Evolutionary conservation across 2,113 vertebrate species (phyloP).

Genomic region (Triplophysa dalaica): DNA sequence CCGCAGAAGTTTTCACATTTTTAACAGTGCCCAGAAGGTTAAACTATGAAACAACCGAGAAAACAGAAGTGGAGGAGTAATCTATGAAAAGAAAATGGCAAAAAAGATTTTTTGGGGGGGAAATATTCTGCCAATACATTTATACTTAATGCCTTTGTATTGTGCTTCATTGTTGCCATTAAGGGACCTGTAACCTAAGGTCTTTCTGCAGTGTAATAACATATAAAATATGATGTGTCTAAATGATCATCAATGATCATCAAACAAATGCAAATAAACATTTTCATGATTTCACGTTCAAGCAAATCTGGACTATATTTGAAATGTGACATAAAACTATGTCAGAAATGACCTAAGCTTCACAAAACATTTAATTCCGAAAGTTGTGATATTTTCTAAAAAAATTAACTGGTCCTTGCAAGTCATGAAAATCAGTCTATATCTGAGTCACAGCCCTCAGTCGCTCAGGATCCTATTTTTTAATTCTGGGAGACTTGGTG

Average conservation of each 20-base stretch:
- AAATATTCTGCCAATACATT: not conserved
- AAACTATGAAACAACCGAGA: not conserved
- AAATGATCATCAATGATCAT: not conserved
- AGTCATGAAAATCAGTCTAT: too few species aligned
- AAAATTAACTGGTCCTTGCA: too few species aligned
- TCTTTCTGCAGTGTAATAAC: constrained; percentile 4
- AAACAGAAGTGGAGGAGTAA: not conserved
- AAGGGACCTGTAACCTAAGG: not conserved
- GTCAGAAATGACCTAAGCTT: too few species aligned
- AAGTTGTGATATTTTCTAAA: too few species aligned
- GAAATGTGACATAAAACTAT: too few species aligned
- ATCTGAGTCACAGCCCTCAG: too few species aligned
- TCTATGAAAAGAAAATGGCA: not conserved
- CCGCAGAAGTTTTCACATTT: not conserved
- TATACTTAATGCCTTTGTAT: not conserved
- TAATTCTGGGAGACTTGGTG: too few species aligned
- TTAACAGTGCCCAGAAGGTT: not conserved
- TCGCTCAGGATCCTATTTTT: too few species aligned
- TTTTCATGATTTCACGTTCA: not conserved
- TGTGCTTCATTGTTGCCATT: not conserved
- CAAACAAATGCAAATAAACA: not conserved
- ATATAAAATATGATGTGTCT: not conserved
- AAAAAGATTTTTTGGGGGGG: not conserved
- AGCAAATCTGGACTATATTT: not conserved
- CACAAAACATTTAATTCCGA: too few species aligned